A percentile compares a stretch with the other conserved stretches of the same genome.
These are phyloP conservation scores for Orycteropus afer DNA, from an alignment of 2,113 vertebrate species.

Conservation along the genomic window DNA sequence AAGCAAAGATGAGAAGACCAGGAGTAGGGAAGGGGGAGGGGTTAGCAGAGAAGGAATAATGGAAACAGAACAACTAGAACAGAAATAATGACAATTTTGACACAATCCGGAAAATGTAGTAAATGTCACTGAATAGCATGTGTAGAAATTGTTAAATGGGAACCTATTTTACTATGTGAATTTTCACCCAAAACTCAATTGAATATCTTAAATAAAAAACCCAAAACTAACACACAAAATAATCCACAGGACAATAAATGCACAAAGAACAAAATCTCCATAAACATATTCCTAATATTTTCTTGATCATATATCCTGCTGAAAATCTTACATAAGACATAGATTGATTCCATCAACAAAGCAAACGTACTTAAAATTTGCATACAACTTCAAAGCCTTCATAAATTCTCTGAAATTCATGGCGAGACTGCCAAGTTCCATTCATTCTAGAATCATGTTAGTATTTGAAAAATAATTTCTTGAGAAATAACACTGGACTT, in stretches of 20 bases:
- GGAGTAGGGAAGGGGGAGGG: no score
- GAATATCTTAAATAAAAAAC: neutral
- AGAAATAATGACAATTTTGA: neutral
- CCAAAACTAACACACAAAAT: neutral
- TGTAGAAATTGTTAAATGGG: neutral
- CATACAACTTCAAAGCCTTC: neutral
- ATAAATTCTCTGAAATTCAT: neutral
- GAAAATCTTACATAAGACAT: neutral
- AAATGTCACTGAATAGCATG: neutral
- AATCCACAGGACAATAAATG: neutral
- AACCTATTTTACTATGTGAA: neutral
- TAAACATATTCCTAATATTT: neutral
- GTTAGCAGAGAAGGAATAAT: neutral
- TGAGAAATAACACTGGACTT: neutral
- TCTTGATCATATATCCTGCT: neutral
- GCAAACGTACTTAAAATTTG: neutral
- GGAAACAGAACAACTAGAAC: neutral
- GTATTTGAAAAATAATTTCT: neutral
- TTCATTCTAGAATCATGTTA: neutral
- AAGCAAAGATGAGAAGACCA: neutral
- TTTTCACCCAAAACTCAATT: neutral
- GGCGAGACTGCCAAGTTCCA: neutral
- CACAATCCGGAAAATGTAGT: neutral
- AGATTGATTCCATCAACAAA: neutral
- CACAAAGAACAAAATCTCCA: neutral